Evolutionary conservation across 2,113 vertebrate genomes (phyloP), one percentile per base, ranked within the genome.

Genomic region (Vombatus ursinus): DNA sequence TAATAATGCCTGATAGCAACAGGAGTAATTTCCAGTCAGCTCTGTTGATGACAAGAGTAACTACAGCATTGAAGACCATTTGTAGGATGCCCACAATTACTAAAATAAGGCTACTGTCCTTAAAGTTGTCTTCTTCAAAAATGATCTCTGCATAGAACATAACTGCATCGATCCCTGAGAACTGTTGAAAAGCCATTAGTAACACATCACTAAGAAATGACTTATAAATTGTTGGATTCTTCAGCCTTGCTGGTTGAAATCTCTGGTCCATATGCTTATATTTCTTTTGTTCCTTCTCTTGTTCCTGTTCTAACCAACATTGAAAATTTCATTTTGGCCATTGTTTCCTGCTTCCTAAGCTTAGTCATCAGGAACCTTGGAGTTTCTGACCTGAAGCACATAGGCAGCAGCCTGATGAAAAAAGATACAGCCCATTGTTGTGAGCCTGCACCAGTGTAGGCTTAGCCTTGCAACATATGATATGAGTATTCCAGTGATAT

Each of bases 61-160:
- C 99, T 16, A 99, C 49, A 0, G 97, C 99, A 0, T 99, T 99
- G 94, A 99, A 99, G 90, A 99, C 49, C 8, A 99, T 99, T 98
- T 99, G 99, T 94, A 99, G 98, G 91, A 98, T 84, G 26, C 98
- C 99, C 94, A 99, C 98, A 5, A 99, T 96, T 51, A 99, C 99
- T 0, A 99, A 99, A 9, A 99, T 99, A 97, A 99, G 94, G 93
- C 98, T 99, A 90, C 99, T 99, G 50, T 99, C 96, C 99, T 99
- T 98, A 95, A 99, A 99, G 95, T 99, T 98, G 24, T 99, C 99
- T 89, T 99, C 98, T 95, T 99, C 98, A 89, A 99, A 99, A 92
- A 99, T 99, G 77, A 97, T 99, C 97, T 99, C 98, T 0, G 99
- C 99, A 9, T 99, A 99, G 98, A 99, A 99, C 99, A 99, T 99